Evolutionary conservation across 2,888 invertebrate species (phyloP), one percentile per base, ranked within the genome.

Genomic region (Deilephila porcellus): DNA sequence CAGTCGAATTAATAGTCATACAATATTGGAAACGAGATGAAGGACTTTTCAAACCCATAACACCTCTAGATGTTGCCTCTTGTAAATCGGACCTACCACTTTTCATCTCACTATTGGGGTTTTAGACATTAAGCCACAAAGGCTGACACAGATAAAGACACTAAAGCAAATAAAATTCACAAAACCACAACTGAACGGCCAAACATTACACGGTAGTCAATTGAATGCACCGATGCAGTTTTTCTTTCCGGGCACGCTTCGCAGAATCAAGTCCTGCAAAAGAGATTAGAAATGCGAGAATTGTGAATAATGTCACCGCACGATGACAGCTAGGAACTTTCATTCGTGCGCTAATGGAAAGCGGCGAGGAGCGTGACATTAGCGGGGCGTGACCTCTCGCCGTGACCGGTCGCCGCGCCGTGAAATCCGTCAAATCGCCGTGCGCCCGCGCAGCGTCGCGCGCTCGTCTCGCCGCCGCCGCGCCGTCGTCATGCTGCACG

Each of bases 371-470:
- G 88, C 91, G 93, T 91, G 92, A 92, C 92, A 90, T 89, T 86
- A 90, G 86, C 88, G 86, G 84, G 89, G 87, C 93, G 92, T 93
- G 93, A 93, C 92, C 92, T 81, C 86, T 83, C 86, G 83, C 83
- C 92, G 91, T 91, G 92, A 91, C 92, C 92, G 85, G 89, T 80
- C 85, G 84, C 80, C 81, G 85, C 85, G 85, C 88, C 92, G 92
- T 94, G 92, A 91, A 91, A 93, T 90, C 90, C 90, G 93, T 91
- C 92, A 94, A 94, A 94, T 94, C 93, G 94, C 92, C 94, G 94
- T 94, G 94, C 91, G 92, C 90, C 86, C 90, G 90, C 90, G 91
- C 89, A 79, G 74, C 85, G 84, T 80, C 80, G 85, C 85, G 85
- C 88, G 91, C 92, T 93, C 93, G 93, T 92, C 93, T 93, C 94